Evolutionary conservation across 2,888 invertebrate genomes (phyloP).

Genomic region (Atethmia centrago): DNA sequence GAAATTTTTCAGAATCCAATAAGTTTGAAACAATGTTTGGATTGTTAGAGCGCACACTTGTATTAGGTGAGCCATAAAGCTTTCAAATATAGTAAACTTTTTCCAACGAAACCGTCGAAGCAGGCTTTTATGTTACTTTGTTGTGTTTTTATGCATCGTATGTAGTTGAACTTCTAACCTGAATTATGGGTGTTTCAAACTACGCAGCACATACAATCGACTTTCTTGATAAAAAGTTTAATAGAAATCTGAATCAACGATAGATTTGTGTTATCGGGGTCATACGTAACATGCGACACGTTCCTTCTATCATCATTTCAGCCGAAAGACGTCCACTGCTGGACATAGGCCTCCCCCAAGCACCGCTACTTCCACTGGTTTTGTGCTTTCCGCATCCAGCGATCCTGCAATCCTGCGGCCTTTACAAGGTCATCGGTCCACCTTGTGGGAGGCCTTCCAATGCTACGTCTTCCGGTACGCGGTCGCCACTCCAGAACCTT

Average conservation of each 20-base stretch:
- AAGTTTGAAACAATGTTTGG: slow-evolving; percentile 60
- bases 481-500: too few relatives aligned
- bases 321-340: too few relatives aligned
- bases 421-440: too few relatives aligned
- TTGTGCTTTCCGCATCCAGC: too few relatives aligned
- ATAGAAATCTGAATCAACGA: neutral
- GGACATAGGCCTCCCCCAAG: too few relatives aligned
- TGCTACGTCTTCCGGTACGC: too few relatives aligned
- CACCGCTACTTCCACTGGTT: too few relatives aligned
- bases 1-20: slow-evolving; percentile 61
- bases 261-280: neutral
- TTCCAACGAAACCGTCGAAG: slow-evolving; percentile 34
- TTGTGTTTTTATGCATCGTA: neutral
- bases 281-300: neutral
- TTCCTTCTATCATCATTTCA: too few relatives aligned
- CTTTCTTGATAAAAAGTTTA: too few relatives aligned
- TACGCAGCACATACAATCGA: neutral
- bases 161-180: neutral
- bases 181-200: slow-evolving; percentile 1
- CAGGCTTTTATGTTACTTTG: slow-evolving; percentile 22
- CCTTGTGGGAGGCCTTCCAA: too few relatives aligned
- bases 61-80: slow-evolving; percentile 45
- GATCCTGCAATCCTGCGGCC: too few relatives aligned
- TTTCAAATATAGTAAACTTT: slow-evolving; percentile 60
- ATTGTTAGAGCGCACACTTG: slow-evolving; percentile 57